Percentiles rank a stretch among this genome's conserved stretches.
Conservation (phyloP, 2,888 invertebrate genomes). For the Heteromyza rotundicornis region DNA sequence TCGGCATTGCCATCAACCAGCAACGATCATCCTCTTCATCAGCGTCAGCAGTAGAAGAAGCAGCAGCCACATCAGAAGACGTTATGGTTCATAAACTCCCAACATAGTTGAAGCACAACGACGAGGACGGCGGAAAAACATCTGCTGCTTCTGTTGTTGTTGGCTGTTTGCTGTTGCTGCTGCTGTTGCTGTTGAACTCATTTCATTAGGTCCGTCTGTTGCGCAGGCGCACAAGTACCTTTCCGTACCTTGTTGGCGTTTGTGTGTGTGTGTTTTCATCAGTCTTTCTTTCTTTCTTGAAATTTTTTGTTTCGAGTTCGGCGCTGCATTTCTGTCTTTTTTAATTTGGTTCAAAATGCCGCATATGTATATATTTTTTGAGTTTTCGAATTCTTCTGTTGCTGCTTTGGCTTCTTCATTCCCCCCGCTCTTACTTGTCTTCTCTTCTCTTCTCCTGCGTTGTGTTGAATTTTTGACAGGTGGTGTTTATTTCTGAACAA, state of each 20-base stretch:
- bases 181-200: constrained; percentile 26
- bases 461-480: constrained; percentile 49
- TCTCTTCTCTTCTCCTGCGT: too few species aligned
- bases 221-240: constrained; percentile 42
- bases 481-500: constrained; percentile 49
- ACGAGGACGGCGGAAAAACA: constrained; percentile 48
- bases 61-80: constrained; percentile 32
- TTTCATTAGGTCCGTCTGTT: constrained; percentile 34
- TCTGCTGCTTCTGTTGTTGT: constrained; percentile 43
- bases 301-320: constrained; percentile 26
- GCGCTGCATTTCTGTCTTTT: constrained; percentile 21
- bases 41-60: constrained; percentile 26
- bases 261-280: not conserved
- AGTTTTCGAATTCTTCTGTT: not conserved
- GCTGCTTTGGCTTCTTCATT: not conserved
- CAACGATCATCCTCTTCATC: constrained; percentile 19
- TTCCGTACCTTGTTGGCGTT: constrained; percentile 7
- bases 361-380: constrained; percentile 32
- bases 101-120: constrained; percentile 11
- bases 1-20: not conserved
- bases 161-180: constrained; percentile 12
- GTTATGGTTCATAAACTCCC: constrained; percentile 50
- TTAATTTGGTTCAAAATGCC: constrained; percentile 51
- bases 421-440: not conserved
- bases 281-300: constrained; percentile 41